Evolutionary conservation across 2,888 invertebrate species (phyloP).

Genomic region (Conistra vaccinii): DNA sequence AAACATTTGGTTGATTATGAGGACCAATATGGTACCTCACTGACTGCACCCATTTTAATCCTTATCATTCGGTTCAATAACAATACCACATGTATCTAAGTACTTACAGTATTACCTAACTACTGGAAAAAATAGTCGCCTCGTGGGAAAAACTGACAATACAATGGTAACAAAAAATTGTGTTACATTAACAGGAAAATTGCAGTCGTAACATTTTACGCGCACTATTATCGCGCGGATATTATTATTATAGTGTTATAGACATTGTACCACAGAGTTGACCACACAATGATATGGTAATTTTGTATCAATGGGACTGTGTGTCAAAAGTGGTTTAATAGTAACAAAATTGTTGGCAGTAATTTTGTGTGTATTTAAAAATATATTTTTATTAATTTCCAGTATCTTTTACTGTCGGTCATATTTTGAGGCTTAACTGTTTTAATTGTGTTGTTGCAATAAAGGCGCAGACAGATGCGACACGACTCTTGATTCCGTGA

Average conservation of each 20-base stretch:
- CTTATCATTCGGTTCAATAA: neutral
- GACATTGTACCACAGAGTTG: slow-evolving; percentile 25
- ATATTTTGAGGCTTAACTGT: no score
- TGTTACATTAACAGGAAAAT: slow-evolving; percentile 36
- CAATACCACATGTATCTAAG: neutral
- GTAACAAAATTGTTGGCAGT: no score
- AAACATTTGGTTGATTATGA: neutral
- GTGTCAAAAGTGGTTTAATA: neutral
- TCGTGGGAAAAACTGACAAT: slow-evolving; percentile 12
- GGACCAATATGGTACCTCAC: neutral
- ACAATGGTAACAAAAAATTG: slow-evolving; percentile 39
- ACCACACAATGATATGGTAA: slow-evolving; percentile 36
- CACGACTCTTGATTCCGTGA: no score
- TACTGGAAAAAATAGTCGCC: slow-evolving; percentile 24
- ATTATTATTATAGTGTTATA: slow-evolving; percentile 11
- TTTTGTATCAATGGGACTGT: slow-evolving; percentile 22
- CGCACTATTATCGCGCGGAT: neutral
- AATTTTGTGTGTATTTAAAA: no score
- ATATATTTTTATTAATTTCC: no score
- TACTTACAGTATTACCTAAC: neutral
- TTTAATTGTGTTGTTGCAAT: no score
- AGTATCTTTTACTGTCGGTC: no score
- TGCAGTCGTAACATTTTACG: slow-evolving; percentile 26
- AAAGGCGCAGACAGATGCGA: no score
- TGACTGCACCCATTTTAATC: neutral